Evolutionary conservation across 2,797 vertebrate species (phyloP).

Genomic region (Scleropages formosus): DNA sequence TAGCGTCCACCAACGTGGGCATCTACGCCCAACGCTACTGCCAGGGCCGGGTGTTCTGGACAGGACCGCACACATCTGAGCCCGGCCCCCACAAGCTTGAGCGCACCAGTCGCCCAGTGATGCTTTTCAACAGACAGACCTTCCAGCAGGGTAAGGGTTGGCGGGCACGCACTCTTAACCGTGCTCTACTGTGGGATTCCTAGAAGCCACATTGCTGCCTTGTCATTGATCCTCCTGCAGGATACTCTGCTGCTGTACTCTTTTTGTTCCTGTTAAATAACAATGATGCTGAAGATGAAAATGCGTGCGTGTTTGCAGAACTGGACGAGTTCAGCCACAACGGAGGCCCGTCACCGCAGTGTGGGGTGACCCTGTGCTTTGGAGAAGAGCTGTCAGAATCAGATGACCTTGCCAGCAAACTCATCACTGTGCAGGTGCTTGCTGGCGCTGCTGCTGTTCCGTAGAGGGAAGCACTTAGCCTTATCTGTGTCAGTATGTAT

Average conservation of each 20-base stretch:
- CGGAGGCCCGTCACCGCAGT: constrained; percentile 65
- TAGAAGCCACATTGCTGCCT: too few relatives aligned
- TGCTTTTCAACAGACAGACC: constrained; percentile 67
- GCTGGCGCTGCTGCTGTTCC: too few relatives aligned
- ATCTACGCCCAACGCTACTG: constrained; percentile 75
- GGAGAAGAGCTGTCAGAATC: constrained; percentile 66
- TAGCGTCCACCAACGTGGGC: constrained; percentile 68
- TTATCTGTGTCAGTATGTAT: too few relatives aligned
- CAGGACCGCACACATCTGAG: constrained; percentile 56
- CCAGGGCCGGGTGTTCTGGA: constrained; percentile 76
- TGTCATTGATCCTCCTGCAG: too few relatives aligned
- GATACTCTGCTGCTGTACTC: too few relatives aligned
- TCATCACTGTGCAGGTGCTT: constrained; percentile 69
- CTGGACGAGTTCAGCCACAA: constrained; percentile 53
- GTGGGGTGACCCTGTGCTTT: constrained; percentile 74
- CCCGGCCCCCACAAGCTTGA: constrained; percentile 66
- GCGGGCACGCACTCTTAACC: too few relatives aligned
- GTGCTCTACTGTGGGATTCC: too few relatives aligned
- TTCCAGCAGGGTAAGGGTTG: constrained; percentile 66
- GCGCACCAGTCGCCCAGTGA: constrained; percentile 50
- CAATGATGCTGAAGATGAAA: neutral
- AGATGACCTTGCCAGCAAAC: constrained; percentile 58
- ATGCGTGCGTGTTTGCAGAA: constrained; percentile 51
- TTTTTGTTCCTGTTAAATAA: too few relatives aligned
- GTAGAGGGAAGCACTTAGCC: too few relatives aligned